Percentiles rank a stretch among this genome's conserved stretches.
These are phyloP conservation scores for Philopedon plagiatum DNA, from an alignment of 2,888 invertebrate species.

Conservation along the genomic window DNA sequence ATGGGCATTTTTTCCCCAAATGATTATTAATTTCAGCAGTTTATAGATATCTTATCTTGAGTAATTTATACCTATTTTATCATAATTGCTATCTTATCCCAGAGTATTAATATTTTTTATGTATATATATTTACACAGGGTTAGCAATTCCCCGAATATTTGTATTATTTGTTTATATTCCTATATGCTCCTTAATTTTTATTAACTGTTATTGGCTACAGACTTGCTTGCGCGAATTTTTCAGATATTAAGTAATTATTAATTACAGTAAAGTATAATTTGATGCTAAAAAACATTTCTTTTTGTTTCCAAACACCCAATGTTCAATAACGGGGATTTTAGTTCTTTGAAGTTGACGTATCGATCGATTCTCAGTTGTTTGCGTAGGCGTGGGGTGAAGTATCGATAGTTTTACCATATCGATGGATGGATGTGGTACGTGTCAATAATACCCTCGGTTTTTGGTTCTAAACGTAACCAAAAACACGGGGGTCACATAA, in stretches of 20 bases:
- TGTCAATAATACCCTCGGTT: too few species aligned
- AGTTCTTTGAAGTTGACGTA: constrained; percentile 57
- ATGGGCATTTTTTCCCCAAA: not conserved
- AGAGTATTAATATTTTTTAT: constrained; percentile 21
- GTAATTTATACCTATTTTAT: constrained; percentile 21
- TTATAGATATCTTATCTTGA: constrained; percentile 6
- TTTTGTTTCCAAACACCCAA: not conserved
- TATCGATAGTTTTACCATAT: not conserved
- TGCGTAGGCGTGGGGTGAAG: constrained; percentile 16
- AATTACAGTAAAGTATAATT: not conserved
- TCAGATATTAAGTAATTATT: not conserved
- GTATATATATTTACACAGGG: constrained; percentile 14
- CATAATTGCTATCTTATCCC: constrained; percentile 1
- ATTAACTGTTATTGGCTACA: not conserved
- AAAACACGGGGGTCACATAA: too few species aligned
- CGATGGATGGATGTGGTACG: not conserved
- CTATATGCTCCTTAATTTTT: constrained; percentile 8
- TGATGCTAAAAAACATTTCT: not conserved
- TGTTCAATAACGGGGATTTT: constrained; percentile 59
- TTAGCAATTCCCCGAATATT: constrained; percentile 20
- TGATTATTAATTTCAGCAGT: not conserved
- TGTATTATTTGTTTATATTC: constrained; percentile 40
- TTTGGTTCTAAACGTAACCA: too few species aligned
- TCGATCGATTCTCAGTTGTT: constrained; percentile 36
- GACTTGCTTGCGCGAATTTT: not conserved